phyloP scores from a whole-genome alignment of 2,797 vertebrate species.

The Gadopsis marmoratus region DNA sequence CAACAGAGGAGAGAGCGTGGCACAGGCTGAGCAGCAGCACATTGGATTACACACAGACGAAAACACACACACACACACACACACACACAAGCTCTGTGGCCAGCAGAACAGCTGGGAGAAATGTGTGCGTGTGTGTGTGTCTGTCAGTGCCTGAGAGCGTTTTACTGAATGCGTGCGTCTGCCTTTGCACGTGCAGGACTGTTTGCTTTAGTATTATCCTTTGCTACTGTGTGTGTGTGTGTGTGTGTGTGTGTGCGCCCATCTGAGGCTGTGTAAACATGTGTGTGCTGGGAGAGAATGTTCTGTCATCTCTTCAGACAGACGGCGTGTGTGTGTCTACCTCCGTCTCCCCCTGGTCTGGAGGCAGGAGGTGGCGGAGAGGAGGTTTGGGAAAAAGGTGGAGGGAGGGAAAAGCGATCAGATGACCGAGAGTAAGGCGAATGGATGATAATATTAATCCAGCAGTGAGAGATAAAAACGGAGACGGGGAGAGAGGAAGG shows the following conservation, averaged over 20 bases:
- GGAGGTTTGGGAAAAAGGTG: conserved; percentile 6
- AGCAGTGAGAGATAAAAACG: conserved; percentile 45
- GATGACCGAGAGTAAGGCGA: conserved; percentile 55
- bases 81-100: conserved; percentile 52
- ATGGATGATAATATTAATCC: conserved; percentile 61
- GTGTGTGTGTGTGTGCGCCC: conserved; percentile 21
- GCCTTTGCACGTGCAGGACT: conserved; percentile 71
- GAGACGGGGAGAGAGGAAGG: conserved; percentile 43
- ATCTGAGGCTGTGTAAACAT: conserved; percentile 65
- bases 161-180: conserved; percentile 67
- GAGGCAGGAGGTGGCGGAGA: conserved; percentile 53
- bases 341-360: conserved; percentile 35
- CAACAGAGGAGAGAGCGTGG: conserved; percentile 84
- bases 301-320: conserved; percentile 68
- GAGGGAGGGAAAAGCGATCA: conserved; percentile 52
- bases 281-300: conserved; percentile 57
- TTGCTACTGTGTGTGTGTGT: conserved; percentile 40
- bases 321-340: conserved; percentile 52
- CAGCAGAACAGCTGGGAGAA: conserved; percentile 81
- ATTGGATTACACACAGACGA: conserved; percentile 80
- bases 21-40: conserved; percentile 82
- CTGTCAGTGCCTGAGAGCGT: conserved; percentile 62
- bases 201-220: conserved; percentile 71
- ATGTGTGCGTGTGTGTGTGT: conserved; percentile 55
- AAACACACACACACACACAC: conserved; percentile 62